Evolutionary conservation across 2,888 invertebrate genomes (phyloP), one percentile per base, ranked within the genome.

Genomic region (Athetis lepigone): DNA sequence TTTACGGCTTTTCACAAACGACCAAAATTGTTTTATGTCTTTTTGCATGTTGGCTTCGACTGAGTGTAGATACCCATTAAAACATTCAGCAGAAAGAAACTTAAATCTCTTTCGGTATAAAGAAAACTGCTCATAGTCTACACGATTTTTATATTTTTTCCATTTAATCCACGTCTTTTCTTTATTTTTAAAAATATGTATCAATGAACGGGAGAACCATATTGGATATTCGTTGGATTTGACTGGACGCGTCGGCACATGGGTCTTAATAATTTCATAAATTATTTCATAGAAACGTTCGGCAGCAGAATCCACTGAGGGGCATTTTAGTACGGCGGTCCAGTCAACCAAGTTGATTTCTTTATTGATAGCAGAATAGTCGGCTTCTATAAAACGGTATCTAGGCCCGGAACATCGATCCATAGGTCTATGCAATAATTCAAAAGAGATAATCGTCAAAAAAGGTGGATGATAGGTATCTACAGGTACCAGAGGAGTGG

Each of bases 21-120:
- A 25, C 43, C 43, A 43, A 43, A 43, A 43, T 5, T n/a, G 23
- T 43, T 43, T 43, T 6, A 43, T n/a, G 9, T 43, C 43, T 25
- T 43, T 43, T n/a, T 25, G 23, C 4, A 43, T 23, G 13, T 25
- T 19, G n/a, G 4, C n/a, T 21, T 43, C 25, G 5, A 43, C 6
- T n/a, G 43, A 43, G 7, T 2, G 13, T 25, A 43, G 4, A n/a
- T 43, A 43, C 11, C 4, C 6, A 21, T 25, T 43, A 25, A 25
- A 43, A n/a, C 23, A 23, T 4, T 25, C n/a, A 25, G 23, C 13
- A n/a, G 43, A 43, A 13, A 43, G 23, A 4, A 2, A 4, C 43
- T 43, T 43, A 25, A 43, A 43, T 25, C 43, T 43, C n/a, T 43
- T 25, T 2, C 43, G 43, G 11, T 25, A 25, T 25, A 43, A n/a